Evolutionary conservation across 2,888 invertebrate genomes (phyloP).

Genomic region (Mamestra brassicae): DNA sequence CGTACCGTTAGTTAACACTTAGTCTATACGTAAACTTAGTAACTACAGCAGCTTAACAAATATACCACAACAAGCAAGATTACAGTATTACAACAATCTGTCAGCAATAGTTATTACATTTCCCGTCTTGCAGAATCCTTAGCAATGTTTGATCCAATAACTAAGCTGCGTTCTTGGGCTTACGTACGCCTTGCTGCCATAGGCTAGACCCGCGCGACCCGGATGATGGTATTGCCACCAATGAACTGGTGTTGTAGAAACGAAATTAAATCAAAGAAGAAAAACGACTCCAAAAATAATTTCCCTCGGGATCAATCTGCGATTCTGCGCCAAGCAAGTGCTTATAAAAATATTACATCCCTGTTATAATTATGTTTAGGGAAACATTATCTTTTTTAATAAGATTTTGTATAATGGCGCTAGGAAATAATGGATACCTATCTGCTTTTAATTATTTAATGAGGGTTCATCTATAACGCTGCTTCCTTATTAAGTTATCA

Average conservation of each 20-base stretch:
- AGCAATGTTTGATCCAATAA: constrained; percentile 79
- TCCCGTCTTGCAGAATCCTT: constrained; percentile 72
- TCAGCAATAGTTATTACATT: constrained; percentile 52
- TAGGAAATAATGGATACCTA: background rate
- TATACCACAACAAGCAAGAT: constrained; percentile 44
- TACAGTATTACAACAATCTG: constrained; percentile 50
- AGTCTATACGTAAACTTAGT: constrained; percentile 1
- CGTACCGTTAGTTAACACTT: constrained; percentile 11
- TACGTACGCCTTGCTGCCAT: constrained; percentile 26
- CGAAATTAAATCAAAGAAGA: constrained; percentile 23
- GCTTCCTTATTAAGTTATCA: background rate
- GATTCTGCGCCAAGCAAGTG: constrained; percentile 13
- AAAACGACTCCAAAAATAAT: constrained; percentile 22
- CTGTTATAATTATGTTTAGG: constrained; percentile 16
- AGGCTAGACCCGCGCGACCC: constrained; percentile 6
- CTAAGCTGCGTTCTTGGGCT: constrained; percentile 60
- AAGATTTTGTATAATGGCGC: background rate
- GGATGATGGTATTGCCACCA: background rate
- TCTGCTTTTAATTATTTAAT: too few species aligned
- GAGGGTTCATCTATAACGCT: background rate
- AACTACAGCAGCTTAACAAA: constrained; percentile 13
- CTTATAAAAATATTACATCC: constrained; percentile 30
- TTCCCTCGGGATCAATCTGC: constrained; percentile 41
- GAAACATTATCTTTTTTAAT: background rate
- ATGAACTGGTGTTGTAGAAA: constrained; percentile 20